A percentile compares a stretch with the other conserved stretches of the same genome.
These are phyloP conservation scores for Galerucella pusilla DNA, from an alignment of 2,888 invertebrate species.

Conservation along the genomic window DNA sequence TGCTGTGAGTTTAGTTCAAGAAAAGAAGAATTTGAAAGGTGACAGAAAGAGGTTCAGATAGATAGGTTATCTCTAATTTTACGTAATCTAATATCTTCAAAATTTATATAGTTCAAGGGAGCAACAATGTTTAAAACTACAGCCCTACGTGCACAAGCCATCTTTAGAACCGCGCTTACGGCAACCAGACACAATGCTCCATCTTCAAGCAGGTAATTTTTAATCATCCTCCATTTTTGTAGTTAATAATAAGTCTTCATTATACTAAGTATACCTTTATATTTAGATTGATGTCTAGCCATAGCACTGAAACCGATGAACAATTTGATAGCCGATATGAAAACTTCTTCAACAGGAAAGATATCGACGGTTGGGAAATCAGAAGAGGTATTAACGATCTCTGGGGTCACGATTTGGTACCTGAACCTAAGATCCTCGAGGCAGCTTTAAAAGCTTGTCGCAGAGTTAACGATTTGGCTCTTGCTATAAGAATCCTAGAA, in stretches of 20 bases:
- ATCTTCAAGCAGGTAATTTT: slow-evolving; percentile 46
- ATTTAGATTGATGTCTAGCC: slow-evolving; percentile 58
- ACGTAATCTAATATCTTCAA: slow-evolving; percentile 9
- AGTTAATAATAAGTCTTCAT: too few relatives aligned
- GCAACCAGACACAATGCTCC: slow-evolving; percentile 51
- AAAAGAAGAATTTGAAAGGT: neutral
- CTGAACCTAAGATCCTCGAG: slow-evolving; percentile 89
- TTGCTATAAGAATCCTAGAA: slow-evolving; percentile 94
- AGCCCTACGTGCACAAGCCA: slow-evolving; percentile 63
- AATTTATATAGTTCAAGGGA: slow-evolving; percentile 14
- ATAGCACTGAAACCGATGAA: slow-evolving; percentile 79
- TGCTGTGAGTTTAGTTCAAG: neutral
- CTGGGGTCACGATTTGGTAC: slow-evolving; percentile 89
- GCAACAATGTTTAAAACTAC: slow-evolving; percentile 68
- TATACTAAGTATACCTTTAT: neutral
- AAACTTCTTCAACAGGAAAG: slow-evolving; percentile 84
- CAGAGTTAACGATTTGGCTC: slow-evolving; percentile 91
- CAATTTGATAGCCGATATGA: slow-evolving; percentile 87
- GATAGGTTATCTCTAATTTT: neutral
- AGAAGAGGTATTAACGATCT: slow-evolving; percentile 92
- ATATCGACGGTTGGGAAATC: slow-evolving; percentile 95
- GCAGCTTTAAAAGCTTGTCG: slow-evolving; percentile 92
- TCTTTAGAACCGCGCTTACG: slow-evolving; percentile 58
- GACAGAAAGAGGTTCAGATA: neutral
- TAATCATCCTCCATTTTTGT: neutral